Evolutionary conservation across 2,797 vertebrate species (phyloP).

Genomic region (Pangasius larnaudii): DNA sequence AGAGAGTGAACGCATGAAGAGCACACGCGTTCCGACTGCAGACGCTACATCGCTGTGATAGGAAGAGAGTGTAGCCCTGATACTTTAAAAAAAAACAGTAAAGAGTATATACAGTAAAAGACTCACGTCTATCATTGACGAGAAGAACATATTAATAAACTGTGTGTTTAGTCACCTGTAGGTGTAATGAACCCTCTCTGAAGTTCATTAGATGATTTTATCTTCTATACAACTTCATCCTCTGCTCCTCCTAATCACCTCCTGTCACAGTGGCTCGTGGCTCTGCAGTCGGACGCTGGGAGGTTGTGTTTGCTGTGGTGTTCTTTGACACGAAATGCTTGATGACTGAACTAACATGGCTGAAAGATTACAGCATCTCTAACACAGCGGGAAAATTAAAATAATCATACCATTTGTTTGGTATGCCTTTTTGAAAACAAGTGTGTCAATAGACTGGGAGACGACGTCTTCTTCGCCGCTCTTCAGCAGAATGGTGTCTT

Average conservation of each 20-base stretch:
- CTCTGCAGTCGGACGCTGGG: conserved; percentile 35
- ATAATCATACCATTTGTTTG: not conserved
- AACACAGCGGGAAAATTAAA: not conserved
- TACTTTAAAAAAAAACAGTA: not conserved
- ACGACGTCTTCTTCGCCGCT: not conserved
- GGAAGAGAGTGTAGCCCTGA: not conserved
- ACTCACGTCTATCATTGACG: not conserved
- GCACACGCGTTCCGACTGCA: conserved; percentile 52
- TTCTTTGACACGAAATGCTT: conserved; percentile 56
- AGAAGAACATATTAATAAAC: not conserved
- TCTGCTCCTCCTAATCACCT: not conserved
- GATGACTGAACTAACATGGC: conserved; percentile 54
- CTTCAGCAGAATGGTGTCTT: not conserved
- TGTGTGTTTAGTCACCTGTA: not conserved
- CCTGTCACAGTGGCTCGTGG: conserved; percentile 7
- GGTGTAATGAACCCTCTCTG: not conserved
- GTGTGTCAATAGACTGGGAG: not conserved
- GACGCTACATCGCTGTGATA: conserved; percentile 32
- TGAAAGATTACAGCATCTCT: conserved; percentile 16
- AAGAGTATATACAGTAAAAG: not conserved
- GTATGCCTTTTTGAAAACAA: not conserved
- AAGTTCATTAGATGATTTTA: not conserved
- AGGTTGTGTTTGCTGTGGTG: conserved; percentile 63
- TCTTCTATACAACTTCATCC: not conserved
- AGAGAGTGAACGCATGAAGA: conserved; percentile 79